These are phyloP conservation scores for Gobius niger DNA, from an alignment of 2,113 vertebrate species.

Conservation along the genomic window DNA sequence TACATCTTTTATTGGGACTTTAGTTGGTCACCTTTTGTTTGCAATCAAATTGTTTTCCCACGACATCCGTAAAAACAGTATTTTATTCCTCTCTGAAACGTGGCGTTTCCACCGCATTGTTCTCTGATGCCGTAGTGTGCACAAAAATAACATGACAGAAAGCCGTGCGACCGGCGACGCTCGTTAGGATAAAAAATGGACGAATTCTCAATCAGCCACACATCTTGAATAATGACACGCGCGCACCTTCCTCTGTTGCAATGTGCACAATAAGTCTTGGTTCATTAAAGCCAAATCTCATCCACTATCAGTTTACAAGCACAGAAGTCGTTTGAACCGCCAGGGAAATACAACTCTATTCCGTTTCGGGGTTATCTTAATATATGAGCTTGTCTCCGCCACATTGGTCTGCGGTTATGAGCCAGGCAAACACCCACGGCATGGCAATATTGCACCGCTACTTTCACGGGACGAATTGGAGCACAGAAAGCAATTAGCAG, in stretches of 20 bases:
- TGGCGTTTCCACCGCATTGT: background rate
- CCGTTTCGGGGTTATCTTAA: constrained; percentile 75
- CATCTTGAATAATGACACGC: constrained; percentile 41
- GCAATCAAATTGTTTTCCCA: no score
- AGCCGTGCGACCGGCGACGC: constrained; percentile 14
- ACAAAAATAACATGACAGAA: background rate
- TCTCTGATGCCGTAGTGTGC: background rate
- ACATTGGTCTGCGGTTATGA: constrained; percentile 74
- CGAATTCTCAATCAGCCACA: constrained; percentile 15
- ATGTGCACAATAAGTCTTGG: constrained; percentile 75
- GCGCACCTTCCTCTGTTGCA: constrained; percentile 53
- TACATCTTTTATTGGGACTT: no score
- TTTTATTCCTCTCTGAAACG: no score
- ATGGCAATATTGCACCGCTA: constrained; percentile 67
- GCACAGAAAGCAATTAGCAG: constrained; percentile 77
- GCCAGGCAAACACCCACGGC: constrained; percentile 71
- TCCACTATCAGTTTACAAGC: constrained; percentile 76
- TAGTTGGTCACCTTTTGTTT: no score
- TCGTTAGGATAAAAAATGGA: constrained; percentile 56
- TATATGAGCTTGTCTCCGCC: constrained; percentile 75
- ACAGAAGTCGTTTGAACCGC: constrained; percentile 75
- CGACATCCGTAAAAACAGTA: no score
- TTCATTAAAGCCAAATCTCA: constrained; percentile 80
- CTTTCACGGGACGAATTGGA: constrained; percentile 58
- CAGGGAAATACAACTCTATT: constrained; percentile 78